Conservation (phyloP, 2,888 invertebrate genomes). For the Cosmia trapezina region DNA sequence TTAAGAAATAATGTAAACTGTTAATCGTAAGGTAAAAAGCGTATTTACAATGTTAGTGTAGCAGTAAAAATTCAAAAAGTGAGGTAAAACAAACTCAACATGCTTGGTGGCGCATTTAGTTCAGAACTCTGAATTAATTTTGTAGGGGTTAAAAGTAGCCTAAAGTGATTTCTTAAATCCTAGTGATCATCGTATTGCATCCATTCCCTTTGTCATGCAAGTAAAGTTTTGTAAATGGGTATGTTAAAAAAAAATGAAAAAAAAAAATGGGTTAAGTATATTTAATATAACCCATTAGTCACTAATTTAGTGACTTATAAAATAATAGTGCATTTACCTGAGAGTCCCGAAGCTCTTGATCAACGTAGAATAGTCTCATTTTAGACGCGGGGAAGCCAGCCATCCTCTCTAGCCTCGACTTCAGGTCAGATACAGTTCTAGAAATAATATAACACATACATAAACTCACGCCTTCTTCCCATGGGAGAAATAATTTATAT, state of each 20-base stretch:
- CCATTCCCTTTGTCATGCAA: slow-evolving; percentile 28
- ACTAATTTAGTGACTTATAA: too few species aligned
- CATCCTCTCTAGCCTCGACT: slow-evolving; percentile 94
- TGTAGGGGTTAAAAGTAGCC: not conserved
- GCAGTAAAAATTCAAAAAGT: slow-evolving; percentile 30
- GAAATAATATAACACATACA: slow-evolving; percentile 64
- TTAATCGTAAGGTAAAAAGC: slow-evolving; percentile 54
- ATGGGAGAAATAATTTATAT: too few species aligned
- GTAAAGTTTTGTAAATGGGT: not conserved
- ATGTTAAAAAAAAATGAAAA: too few species aligned
- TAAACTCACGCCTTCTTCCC: too few species aligned
- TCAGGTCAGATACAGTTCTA: slow-evolving; percentile 95
- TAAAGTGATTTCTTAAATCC: not conserved
- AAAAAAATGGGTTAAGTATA: too few species aligned
- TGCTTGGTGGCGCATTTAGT: slow-evolving; percentile 16
- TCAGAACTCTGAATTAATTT: slow-evolving; percentile 1
- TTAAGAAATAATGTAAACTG: slow-evolving; percentile 56
- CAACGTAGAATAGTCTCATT: slow-evolving; percentile 97
- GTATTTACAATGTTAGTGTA: slow-evolving; percentile 37
- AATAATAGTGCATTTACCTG: slow-evolving; percentile 78
- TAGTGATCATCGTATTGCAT: not conserved
- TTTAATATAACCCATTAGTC: too few species aligned
- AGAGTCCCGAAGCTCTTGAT: slow-evolving; percentile 93
- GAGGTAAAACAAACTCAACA: slow-evolving; percentile 20
- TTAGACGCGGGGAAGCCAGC: slow-evolving; percentile 95